Base-by-base conservation (phyloP, 2,888 invertebrate species). In the Anagyrus pseudococci region DNA sequence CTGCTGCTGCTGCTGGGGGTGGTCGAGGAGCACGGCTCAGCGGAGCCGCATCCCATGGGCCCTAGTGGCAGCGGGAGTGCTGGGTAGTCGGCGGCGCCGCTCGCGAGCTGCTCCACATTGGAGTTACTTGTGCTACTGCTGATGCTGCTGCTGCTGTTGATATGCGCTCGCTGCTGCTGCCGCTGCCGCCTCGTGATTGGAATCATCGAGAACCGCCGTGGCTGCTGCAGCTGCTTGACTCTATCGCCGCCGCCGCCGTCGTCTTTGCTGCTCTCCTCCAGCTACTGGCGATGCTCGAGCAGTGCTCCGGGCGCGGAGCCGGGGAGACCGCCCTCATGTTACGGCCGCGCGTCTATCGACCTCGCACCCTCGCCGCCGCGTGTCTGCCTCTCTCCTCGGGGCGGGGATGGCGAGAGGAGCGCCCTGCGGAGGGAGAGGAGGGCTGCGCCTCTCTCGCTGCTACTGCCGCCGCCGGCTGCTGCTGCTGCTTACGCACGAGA, bases 181-280 rank as follows among this genome's bases (percentile, higher is more conserved):
- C 46, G 40, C 43, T 23, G 58, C 29, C 20, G 43, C 49, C 15
- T 26, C 43, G 41, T 58, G 22, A 7, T 29, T 43, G 59, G 40
- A 59, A 52, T 53, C 59, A 59, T 47, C 47, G 59, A 59, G 59
- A 53, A 17, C 10, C 41, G 19, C 48, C 25, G n/a, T n/a, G 8
- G 17, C 44, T 13, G 20, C 46, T 15, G 33, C 33, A 37, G 13
- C 15, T 4, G n/a, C 43, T 44, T n/a, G 17, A 7, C 41, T 20
- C 2, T 2, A 19, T 44, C 22, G 54, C 20, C 7, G 6, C 33
- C 25, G 25, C n/a, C 17, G 17, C 17, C 37, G 7, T 15, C 50
- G 20, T 19, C 20, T 33, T 6, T 37, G n/a, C n/a, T 29, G 19
- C 6, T 29, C 19, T 8, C 23, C 26, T 19, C 29, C 43, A 6